A percentile compares a stretch with the other conserved stretches of the same genome.
phyloP scores from a whole-genome alignment of 2,888 invertebrate species.

The Mythimna loreyi region DNA sequence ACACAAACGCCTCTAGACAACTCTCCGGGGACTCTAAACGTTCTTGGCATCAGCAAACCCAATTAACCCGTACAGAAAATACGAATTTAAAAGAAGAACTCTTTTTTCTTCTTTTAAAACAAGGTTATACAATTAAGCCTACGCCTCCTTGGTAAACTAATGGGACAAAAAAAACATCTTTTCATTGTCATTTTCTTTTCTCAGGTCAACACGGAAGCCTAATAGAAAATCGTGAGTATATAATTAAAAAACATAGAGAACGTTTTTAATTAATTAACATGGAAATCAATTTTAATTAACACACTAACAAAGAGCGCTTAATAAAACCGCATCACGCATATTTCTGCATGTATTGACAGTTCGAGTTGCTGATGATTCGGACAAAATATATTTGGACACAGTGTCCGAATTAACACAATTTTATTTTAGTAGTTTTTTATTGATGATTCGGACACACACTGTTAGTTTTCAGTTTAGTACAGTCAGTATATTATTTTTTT shows the following conservation, averaged over 20 bases:
- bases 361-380: too few relatives aligned
- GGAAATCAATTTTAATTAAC: conserved; percentile 19
- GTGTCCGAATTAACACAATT: too few relatives aligned
- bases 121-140: neutral
- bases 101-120: neutral
- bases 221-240: conserved; percentile 66
- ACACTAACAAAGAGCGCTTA: conserved; percentile 47
- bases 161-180: conserved; percentile 33
- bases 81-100: conserved; percentile 26
- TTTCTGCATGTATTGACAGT: conserved; percentile 27
- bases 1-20: conserved; percentile 30
- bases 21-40: conserved; percentile 28
- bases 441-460: too few relatives aligned
- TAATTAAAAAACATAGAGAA: conserved; percentile 45
- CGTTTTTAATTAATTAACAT: conserved; percentile 38
- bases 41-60: conserved; percentile 34
- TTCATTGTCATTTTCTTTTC: conserved; percentile 57
- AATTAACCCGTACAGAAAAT: conserved; percentile 43
- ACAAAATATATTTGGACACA: too few relatives aligned
- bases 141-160: neutral
- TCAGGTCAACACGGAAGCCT: conserved; percentile 66
- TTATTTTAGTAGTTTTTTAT: too few relatives aligned
- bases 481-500: too few relatives aligned
- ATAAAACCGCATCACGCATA: conserved; percentile 13
- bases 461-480: too few relatives aligned